Evolutionary conservation across 2,113 vertebrate species (phyloP).

Genomic region (Rutilus rutilus): DNA sequence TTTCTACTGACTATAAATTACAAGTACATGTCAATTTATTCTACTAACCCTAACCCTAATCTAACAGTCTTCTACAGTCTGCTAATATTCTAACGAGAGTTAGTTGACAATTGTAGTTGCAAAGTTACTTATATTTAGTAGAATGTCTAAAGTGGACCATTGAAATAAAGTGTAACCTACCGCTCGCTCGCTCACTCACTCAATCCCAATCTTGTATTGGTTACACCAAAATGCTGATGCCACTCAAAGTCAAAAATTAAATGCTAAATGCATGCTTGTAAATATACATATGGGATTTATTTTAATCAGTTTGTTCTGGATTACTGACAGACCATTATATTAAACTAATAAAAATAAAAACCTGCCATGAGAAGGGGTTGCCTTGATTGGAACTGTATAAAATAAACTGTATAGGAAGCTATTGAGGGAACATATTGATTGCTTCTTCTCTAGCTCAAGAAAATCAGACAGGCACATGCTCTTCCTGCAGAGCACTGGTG

Average conservation of each 20-base stretch:
- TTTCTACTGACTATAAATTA: too few relatives aligned
- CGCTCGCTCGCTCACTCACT: too few relatives aligned
- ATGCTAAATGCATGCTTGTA: background rate
- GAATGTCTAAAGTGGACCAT: too few relatives aligned
- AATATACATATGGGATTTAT: background rate
- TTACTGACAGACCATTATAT: conserved; percentile 5
- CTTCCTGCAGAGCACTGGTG: conserved; percentile 40
- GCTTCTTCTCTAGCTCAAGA: background rate
- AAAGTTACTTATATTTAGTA: too few relatives aligned
- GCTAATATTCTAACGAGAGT: too few relatives aligned
- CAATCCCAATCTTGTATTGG: background rate
- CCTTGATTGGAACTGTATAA: background rate
- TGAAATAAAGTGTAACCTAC: too few relatives aligned
- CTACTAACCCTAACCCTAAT: too few relatives aligned
- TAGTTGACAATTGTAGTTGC: too few relatives aligned
- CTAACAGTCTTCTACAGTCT: too few relatives aligned
- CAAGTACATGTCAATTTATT: too few relatives aligned
- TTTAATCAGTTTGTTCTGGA: background rate
- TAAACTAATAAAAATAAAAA: background rate
- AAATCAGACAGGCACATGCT: conserved; percentile 38
- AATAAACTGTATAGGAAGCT: background rate
- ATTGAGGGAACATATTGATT: background rate
- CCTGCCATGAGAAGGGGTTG: background rate
- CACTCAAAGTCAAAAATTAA: background rate
- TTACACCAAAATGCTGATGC: background rate